Evolutionary conservation across 2,888 invertebrate species (phyloP).

Genomic region (Oscheius sp.): DNA sequence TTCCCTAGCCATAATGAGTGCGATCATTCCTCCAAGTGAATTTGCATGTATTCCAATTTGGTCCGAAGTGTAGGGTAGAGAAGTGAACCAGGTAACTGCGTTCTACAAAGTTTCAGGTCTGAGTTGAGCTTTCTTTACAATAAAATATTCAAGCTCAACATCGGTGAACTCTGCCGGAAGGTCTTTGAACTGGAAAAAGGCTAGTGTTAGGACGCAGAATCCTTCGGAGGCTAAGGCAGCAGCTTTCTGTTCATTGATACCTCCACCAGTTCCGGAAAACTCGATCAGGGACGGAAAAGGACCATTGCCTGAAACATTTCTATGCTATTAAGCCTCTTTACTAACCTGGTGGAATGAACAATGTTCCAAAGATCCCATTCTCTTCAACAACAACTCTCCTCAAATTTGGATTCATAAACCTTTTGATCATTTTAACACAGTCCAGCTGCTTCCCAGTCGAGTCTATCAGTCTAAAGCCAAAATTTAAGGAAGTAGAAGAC

Average conservation of each 20-base stretch:
- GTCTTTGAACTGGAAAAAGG: conserved; percentile 20
- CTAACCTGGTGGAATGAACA: conserved; percentile 11
- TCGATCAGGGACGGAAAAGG: conserved; percentile 11
- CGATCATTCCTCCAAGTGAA: conserved; percentile 9
- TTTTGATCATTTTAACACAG: conserved; percentile 22
- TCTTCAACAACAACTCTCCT: conserved; percentile 7
- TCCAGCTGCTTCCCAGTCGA: neutral
- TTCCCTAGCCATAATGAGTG: conserved; percentile 10
- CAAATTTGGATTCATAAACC: conserved; percentile 1
- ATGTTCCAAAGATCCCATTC: conserved; percentile 3
- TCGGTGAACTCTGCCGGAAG: conserved; percentile 1
- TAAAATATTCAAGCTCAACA: conserved; percentile 7
- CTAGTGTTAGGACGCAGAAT: conserved; percentile 10
- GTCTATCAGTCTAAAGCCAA: conserved; percentile 2
- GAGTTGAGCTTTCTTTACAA: neutral
- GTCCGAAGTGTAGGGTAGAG: neutral
- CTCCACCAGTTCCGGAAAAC: conserved; percentile 18
- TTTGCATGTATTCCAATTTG: conserved; percentile 13
- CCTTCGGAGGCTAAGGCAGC: conserved; percentile 14
- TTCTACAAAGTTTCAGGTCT: neutral
- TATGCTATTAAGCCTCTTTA: no score
- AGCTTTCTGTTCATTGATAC: conserved; percentile 26
- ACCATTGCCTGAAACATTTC: neutral
- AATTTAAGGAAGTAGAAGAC: neutral
- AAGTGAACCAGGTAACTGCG: neutral